A percentile compares a stretch with the other conserved stretches of the same genome.
phyloP scores from a whole-genome alignment of 1,140 invertebrate genomes.

The Frieseomelitta varia region DNA sequence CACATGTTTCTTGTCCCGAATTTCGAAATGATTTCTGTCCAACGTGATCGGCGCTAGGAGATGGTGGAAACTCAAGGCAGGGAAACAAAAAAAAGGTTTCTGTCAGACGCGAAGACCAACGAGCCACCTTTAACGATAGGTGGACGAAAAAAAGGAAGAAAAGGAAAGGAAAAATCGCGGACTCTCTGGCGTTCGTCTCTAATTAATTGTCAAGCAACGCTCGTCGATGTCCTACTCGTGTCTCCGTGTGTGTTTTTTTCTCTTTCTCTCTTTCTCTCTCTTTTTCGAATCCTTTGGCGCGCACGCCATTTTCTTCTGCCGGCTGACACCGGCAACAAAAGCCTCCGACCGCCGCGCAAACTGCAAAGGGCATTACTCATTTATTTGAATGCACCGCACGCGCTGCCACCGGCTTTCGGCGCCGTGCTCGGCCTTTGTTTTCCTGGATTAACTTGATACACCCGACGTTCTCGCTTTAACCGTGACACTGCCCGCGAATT shows the following conservation, averaged over 20 bases:
- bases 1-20: too few species aligned
- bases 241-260: not conserved
- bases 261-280: too few species aligned
- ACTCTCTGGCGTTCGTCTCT: not conserved
- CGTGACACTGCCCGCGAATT: constrained; percentile 14
- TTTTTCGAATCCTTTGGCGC: not conserved
- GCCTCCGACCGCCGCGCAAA: not conserved
- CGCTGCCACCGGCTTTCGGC: not conserved
- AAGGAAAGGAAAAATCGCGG: not conserved
- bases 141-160: too few species aligned
- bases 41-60: too few species aligned
- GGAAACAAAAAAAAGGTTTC: too few species aligned
- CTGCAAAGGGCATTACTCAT: constrained; percentile 41
- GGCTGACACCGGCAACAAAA: constrained; percentile 23
- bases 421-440: constrained; percentile 20
- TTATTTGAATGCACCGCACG: constrained; percentile 39
- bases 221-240: not conserved
- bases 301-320: not conserved
- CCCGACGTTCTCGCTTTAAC: constrained; percentile 10
- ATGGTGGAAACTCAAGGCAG: too few species aligned
- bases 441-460: constrained; percentile 33
- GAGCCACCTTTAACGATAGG: too few species aligned
- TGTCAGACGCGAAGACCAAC: too few species aligned
- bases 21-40: too few species aligned
- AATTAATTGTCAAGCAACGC: constrained; percentile 3